Percentiles rank a stretch among this genome's conserved stretches.
Evolutionary conservation across 2,797 vertebrate genomes (phyloP).

Genomic region (Poecilia gillii): DNA sequence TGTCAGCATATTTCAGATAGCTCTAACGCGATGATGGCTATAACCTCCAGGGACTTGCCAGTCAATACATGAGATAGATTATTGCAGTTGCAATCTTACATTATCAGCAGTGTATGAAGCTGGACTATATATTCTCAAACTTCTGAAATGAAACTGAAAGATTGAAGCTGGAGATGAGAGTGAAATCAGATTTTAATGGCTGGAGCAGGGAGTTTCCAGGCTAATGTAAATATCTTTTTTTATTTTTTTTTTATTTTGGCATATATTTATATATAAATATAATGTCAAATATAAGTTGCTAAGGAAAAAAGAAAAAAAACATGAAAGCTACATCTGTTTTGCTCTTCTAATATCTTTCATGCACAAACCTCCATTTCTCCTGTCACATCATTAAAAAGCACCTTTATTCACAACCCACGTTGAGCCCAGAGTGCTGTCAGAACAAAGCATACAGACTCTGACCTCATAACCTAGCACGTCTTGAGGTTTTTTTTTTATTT

Average conservation of each 20-base stretch:
- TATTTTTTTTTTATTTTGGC: neutral
- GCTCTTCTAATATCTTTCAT: slow-evolving; percentile 41
- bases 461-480: slow-evolving; percentile 45
- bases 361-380: slow-evolving; percentile 42
- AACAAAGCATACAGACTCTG: slow-evolving; percentile 47
- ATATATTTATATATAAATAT: no score
- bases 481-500: slow-evolving; percentile 30
- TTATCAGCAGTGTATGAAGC: slow-evolving; percentile 60
- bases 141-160: slow-evolving; percentile 24
- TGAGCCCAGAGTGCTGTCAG: slow-evolving; percentile 39
- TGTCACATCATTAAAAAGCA: slow-evolving; percentile 43
- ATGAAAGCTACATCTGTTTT: slow-evolving; percentile 67
- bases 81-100: slow-evolving; percentile 58
- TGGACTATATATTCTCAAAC: slow-evolving; percentile 33
- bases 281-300: slow-evolving; percentile 20
- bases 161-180: slow-evolving; percentile 45
- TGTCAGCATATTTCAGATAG: slow-evolving; percentile 82
- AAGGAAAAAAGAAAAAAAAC: neutral
- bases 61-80: slow-evolving; percentile 70
- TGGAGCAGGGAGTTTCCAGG: slow-evolving; percentile 16
- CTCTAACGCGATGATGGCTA: slow-evolving; percentile 74
- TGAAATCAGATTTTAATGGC: slow-evolving; percentile 40
- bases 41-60: slow-evolving; percentile 73
- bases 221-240: neutral
- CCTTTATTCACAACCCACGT: slow-evolving; percentile 44